Percentiles rank a stretch among this genome's conserved stretches.
Conservation (phyloP, 1,140 invertebrate species). For the Leptinotarsa texana region DNA sequence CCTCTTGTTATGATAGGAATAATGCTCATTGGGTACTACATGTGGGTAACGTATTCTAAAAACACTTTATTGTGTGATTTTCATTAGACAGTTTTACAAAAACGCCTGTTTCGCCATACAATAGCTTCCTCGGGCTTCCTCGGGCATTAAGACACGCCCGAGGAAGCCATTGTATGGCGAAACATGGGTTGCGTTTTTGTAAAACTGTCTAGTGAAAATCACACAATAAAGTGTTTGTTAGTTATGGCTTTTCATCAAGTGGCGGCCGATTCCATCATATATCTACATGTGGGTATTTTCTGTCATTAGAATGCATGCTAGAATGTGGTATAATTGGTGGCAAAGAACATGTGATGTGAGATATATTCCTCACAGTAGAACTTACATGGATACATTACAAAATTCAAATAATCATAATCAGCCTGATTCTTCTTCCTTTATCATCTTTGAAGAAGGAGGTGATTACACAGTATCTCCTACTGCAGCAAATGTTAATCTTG, state of each 20-base stretch:
- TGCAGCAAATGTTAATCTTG: neutral
- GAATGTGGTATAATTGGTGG: slow-evolving; percentile 62
- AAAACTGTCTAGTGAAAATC: too few species aligned
- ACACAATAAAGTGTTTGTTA: too few species aligned
- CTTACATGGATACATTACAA: neutral
- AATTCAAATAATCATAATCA: neutral
- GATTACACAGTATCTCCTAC: neutral
- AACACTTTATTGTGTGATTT: too few species aligned
- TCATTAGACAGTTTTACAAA: too few species aligned
- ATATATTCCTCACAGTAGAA: slow-evolving; percentile 44
- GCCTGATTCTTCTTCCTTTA: neutral
- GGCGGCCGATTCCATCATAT: too few species aligned
- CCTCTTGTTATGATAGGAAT: slow-evolving; percentile 57
- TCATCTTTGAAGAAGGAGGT: neutral
- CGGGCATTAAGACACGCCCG: too few species aligned
- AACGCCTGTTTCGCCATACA: too few species aligned
- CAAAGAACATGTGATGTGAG: slow-evolving; percentile 58
- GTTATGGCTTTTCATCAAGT: too few species aligned
- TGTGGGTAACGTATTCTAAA: slow-evolving; percentile 52
- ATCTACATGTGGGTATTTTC: slow-evolving; percentile 59
- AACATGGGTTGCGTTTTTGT: too few species aligned
- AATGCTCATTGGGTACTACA: slow-evolving; percentile 58
- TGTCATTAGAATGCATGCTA: slow-evolving; percentile 57
- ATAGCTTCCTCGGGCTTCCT: too few species aligned
- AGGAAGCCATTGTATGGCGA: too few species aligned